phyloP scores from a whole-genome alignment of 2,888 invertebrate species.

The Steromphala cineraria region DNA sequence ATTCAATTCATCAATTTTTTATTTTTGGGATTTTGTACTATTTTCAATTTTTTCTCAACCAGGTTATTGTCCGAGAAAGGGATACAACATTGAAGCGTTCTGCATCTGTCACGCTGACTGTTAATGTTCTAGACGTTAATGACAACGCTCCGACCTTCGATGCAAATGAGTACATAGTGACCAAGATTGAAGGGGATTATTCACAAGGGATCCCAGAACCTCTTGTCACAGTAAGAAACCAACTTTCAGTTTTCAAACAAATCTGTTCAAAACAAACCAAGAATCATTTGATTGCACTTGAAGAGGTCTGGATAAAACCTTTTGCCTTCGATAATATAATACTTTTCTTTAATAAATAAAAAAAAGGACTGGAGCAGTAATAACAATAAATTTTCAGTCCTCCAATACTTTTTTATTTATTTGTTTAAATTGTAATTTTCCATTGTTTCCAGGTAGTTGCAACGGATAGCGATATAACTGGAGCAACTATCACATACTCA shows the following conservation, averaged over 20 bases:
- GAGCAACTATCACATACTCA: constrained; percentile 33
- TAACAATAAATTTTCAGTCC: no score
- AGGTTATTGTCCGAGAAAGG: constrained; percentile 59
- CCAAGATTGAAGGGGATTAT: constrained; percentile 43
- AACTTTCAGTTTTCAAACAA: background rate
- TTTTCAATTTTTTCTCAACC: background rate
- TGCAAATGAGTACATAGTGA: constrained; percentile 35
- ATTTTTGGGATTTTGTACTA: no score
- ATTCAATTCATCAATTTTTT: no score
- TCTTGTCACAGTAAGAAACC: constrained; percentile 34
- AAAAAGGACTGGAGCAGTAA: no score
- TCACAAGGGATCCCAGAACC: constrained; percentile 13
- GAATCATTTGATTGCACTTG: no score
- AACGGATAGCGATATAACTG: constrained; percentile 40
- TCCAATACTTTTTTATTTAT: no score
- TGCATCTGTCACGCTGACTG: constrained; percentile 38
- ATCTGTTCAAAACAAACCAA: no score
- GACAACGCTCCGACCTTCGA: constrained; percentile 62
- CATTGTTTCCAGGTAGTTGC: constrained; percentile 33
- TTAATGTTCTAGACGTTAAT: constrained; percentile 60
- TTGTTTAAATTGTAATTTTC: no score
- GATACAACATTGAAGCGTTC: constrained; percentile 40
- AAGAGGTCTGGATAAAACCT: no score
- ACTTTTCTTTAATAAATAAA: no score
- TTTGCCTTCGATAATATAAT: no score